Evolutionary conservation across 2,797 vertebrate genomes (phyloP).

Genomic region (Arrhamphus sclerolepis): DNA sequence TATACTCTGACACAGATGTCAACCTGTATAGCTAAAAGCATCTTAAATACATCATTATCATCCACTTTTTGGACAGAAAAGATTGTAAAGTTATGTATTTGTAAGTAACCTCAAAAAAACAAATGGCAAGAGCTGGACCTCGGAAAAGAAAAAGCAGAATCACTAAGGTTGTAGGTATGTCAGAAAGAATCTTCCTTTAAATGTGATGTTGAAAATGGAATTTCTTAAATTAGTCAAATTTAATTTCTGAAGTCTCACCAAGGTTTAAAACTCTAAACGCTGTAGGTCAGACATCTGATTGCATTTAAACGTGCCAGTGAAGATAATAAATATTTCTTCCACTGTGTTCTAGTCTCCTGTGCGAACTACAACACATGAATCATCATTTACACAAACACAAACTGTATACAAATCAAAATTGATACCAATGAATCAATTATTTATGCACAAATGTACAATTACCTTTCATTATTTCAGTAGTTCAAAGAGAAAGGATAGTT

Average conservation of each 20-base stretch:
- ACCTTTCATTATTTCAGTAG: conserved; percentile 34
- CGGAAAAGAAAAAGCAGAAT: conserved; percentile 4
- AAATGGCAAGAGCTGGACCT: conserved; percentile 44
- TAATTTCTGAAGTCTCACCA: conserved; percentile 23
- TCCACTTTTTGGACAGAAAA: conserved; percentile 23
- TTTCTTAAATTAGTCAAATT: conserved; percentile 9
- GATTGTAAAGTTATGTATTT: conserved; percentile 15
- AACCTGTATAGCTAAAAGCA: conserved; percentile 41
- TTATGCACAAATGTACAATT: conserved; percentile 66
- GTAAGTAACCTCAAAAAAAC: conserved; percentile 25
- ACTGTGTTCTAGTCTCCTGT: conserved; percentile 25
- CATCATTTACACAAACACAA: conserved; percentile 7
- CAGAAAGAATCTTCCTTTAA: conserved; percentile 3
- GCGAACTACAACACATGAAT: conserved; percentile 20
- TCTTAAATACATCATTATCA: conserved; percentile 38
- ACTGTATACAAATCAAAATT: conserved; percentile 5
- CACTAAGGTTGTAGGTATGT: background rate
- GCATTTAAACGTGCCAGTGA: conserved; percentile 12
- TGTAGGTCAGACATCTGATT: conserved; percentile 34
- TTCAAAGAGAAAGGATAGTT: conserved; percentile 20
- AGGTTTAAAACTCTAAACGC: conserved; percentile 41
- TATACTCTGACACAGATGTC: conserved; percentile 18
- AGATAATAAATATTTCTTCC: conserved; percentile 3
- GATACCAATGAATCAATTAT: conserved; percentile 17
- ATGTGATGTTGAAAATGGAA: background rate